A percentile compares a stretch with the other conserved stretches of the same genome.
phyloP scores from a whole-genome alignment of 1,140 invertebrate genomes.

The Drosophila orena region DNA sequence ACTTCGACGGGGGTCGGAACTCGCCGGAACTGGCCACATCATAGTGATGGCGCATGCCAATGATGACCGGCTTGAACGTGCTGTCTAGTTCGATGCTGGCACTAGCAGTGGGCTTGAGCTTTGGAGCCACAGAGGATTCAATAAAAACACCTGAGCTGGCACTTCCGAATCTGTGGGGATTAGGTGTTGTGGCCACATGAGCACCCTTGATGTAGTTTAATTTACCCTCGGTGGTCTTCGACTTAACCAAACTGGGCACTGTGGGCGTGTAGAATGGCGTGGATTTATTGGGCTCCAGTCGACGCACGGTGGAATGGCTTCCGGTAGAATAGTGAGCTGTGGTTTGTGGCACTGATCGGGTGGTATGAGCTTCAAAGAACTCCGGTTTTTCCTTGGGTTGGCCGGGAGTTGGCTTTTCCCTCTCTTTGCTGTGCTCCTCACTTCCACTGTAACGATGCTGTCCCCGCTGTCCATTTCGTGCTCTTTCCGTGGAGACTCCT shows the following conservation, averaged over 20 bases:
- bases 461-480: constrained; percentile 66
- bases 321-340: constrained; percentile 56
- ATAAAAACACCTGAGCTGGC: constrained; percentile 54
- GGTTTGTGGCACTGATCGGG: constrained; percentile 52
- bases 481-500: constrained; percentile 58
- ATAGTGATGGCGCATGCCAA: constrained; percentile 78
- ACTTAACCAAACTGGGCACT: constrained; percentile 76
- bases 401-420: constrained; percentile 7
- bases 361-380: constrained; percentile 63
- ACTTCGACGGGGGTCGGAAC: constrained; percentile 37
- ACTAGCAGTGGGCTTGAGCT: constrained; percentile 55
- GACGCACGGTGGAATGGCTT: constrained; percentile 63
- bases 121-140: constrained; percentile 63
- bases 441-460: constrained; percentile 71
- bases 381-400: constrained; percentile 32
- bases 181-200: constrained; percentile 50
- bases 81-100: constrained; percentile 59
- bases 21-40: constrained; percentile 68
- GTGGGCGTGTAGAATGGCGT: constrained; percentile 85
- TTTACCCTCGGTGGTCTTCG: constrained; percentile 72
- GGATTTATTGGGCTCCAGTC: constrained; percentile 71
- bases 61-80: constrained; percentile 67
- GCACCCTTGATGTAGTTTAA: constrained; percentile 68
- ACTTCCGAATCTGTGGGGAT: constrained; percentile 63
- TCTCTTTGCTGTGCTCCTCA: constrained; percentile 68